Base-by-base conservation (phyloP, 1,140 invertebrate species). In the Forficula auricularia region DNA sequence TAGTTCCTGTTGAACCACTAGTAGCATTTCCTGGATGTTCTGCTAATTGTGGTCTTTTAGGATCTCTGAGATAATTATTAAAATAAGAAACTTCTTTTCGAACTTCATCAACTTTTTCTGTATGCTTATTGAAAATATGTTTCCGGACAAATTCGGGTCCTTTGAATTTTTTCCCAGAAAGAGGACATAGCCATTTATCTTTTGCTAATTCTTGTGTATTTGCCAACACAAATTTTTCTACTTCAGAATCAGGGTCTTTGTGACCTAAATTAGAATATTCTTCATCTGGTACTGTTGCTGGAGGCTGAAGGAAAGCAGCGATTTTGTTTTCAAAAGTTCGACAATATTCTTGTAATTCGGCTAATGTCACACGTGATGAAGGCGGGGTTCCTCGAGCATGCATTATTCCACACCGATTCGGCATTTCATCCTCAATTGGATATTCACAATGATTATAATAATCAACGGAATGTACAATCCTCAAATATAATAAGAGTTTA, bases 381-480 rank as follows among this genome's bases (percentile, higher is more conserved):
- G 90, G 85, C 3, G 85, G 72, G 14, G 79, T 75, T 40, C 89
- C 91, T 38, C 96, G 70, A 1, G 90, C 90, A 60, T 98, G 95
- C 69, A 99, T 89, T 46, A 98, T 95, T 12, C 94, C 94, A 64
- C 94, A 96, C 19, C 92, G 71, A 60, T 98, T 97, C 0, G 96
- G 96, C 95, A 99, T 99, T 58, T 96, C 92, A 62, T 99, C 95
- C 65, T 99, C 96, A 57, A 96, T 95, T 0, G 92, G 89, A 68
- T 99, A 99, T 55, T 99, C 94, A 54, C 86, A 91, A 53, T 94
- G 88, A 64, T 94, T 96, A 59, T 99, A 99, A 58, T 94, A 99
- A 63, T 99, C 96, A 35, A 98, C 82, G 0, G 92, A 98, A 64
- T 99, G 92, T 0, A 99, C 96, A 35, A 98, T 75, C 27, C 96